Conservation (phyloP, 1,140 invertebrate genomes). For the Drosophila arawakana region DNA sequence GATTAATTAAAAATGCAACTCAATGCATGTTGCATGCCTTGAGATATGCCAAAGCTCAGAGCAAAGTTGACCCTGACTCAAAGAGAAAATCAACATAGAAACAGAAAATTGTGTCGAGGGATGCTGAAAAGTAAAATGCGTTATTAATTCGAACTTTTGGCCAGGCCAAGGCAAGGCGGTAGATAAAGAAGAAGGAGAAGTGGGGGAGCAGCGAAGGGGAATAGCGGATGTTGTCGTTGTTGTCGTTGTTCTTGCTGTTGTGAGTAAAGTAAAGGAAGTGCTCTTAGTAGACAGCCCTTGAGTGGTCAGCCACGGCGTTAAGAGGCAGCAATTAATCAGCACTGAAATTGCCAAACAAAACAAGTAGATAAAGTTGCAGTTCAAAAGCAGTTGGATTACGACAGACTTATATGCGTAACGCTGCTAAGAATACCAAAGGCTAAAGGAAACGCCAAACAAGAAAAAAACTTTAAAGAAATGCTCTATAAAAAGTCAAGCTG, state of each 20-base stretch:
- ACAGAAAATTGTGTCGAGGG: conserved; percentile 43
- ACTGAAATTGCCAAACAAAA: conserved; percentile 44
- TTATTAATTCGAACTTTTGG: conserved; percentile 49
- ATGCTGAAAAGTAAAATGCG: conserved; percentile 46
- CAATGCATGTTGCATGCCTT: conserved; percentile 47
- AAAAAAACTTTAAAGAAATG: conserved; percentile 1
- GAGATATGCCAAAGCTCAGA: conserved; percentile 27
- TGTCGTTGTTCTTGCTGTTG: conserved; percentile 1
- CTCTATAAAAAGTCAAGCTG: conserved; percentile 19
- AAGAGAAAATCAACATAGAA: not conserved
- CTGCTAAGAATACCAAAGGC: conserved; percentile 8
- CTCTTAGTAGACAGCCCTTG: conserved; percentile 37
- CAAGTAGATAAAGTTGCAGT: conserved; percentile 38
- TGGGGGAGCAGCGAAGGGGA: not conserved
- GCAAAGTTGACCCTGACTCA: conserved; percentile 38
- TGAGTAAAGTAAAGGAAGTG: conserved; percentile 37
- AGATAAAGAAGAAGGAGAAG: not conserved
- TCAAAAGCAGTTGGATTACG: conserved; percentile 32
- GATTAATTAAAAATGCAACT: conserved; percentile 57
- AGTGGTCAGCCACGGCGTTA: conserved; percentile 55
- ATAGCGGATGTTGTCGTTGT: conserved; percentile 8
- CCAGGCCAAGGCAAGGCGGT: not conserved
- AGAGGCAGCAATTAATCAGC: conserved; percentile 59
- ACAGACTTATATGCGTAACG: conserved; percentile 10
- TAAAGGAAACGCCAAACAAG: not conserved